Evolutionary conservation across 92 coral and sea anemone species (phyloP).

Genomic region (Siderastrea siderea): DNA sequence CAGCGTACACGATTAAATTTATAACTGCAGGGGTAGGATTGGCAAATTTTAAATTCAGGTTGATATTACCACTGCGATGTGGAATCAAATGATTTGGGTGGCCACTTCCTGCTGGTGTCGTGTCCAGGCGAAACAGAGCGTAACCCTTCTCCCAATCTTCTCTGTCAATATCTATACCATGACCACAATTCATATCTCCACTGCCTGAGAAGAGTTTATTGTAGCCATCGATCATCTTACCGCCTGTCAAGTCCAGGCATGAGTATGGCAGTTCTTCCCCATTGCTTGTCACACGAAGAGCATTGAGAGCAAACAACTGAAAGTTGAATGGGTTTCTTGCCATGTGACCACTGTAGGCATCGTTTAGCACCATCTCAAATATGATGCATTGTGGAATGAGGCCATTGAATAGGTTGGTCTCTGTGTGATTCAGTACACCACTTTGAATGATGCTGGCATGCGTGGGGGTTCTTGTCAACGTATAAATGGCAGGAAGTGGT

Average conservation of each 20-base stretch:
- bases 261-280: constrained; percentile 41
- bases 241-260: neutral
- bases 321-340: constrained; percentile 47
- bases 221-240: constrained; percentile 25
- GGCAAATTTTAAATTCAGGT: neutral
- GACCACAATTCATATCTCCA: constrained; percentile 45
- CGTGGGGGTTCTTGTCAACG: constrained; percentile 23
- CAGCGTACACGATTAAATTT: constrained; percentile 22
- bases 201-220: constrained; percentile 26
- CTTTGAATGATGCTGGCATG: constrained; percentile 18
- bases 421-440: constrained; percentile 24
- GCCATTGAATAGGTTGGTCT: constrained; percentile 28
- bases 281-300: constrained; percentile 8
- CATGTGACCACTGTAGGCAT: constrained; percentile 39
- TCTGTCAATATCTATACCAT: constrained; percentile 38
- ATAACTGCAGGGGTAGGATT: neutral
- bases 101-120: constrained; percentile 53
- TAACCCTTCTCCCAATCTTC: constrained; percentile 46
- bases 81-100: constrained; percentile 11
- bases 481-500: constrained; percentile 31
- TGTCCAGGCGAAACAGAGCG: constrained; percentile 28
- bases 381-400: constrained; percentile 45
- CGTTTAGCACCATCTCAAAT: constrained; percentile 29
- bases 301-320: neutral
- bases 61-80: constrained; percentile 37